Evolutionary conservation across 2,888 invertebrate species (phyloP), one percentile per base, ranked within the genome.

Genomic region (Eumerus sabulonum): DNA sequence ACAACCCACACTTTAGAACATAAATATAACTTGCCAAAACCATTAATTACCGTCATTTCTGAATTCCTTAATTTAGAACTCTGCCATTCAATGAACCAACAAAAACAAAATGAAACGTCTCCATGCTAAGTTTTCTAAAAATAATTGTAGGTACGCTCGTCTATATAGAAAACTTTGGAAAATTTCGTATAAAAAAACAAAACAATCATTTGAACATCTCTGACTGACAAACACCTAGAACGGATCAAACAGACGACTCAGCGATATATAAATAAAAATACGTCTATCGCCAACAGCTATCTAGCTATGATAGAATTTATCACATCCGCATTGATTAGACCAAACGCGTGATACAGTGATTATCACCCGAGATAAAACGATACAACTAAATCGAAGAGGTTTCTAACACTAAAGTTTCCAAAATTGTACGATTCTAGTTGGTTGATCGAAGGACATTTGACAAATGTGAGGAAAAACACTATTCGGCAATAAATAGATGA

Each of bases 1-100:
- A 68, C 59, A 56, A 36, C 63, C 47, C 59, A 73, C 67, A 72
- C 42, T 3, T 9, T 27, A 36, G 17, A 48, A 57, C 57, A 53
- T 72, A 67, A 77, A 72, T 72, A 57, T 57, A 45, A 44, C 18
- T 68, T 59, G 63, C 45, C 53, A 72, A 63, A 42, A 56, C 62
- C 56, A 72, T 77, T 77, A 77, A 77, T 77, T 53, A 67, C 42
- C 72, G 44, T 53, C 53, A 73, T 67, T 36, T 77, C 73, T 40
- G 13, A 77, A 70, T 66, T 64, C 48, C 62, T 60, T 60, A 42
- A 60, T 40, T 60, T 48, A 60, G 40, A 45, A 16, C 27, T 27
- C 27, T 7, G 27, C 27, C 7, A 4, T 7, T 27, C 27, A 27
- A 27, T 2, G 27, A 27, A 27, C 2, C 27, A 7, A 27, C 5